Conservation (phyloP, 2,797 vertebrate genomes). For the Balearica regulorum region DNA sequence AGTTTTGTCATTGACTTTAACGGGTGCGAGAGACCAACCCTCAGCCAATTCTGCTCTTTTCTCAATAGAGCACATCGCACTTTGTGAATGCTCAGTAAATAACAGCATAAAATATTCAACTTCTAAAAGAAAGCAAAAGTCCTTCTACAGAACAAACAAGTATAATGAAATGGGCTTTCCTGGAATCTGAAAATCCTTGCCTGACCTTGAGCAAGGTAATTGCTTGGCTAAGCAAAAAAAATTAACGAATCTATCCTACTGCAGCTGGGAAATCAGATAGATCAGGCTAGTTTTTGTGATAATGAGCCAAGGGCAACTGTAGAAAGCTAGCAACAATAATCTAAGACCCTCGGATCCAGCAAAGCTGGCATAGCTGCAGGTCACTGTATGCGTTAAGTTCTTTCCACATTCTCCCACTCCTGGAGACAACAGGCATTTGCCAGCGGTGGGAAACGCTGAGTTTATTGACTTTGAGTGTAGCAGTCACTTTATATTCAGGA, state of each 20-base stretch:
- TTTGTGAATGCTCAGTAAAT: neutral
- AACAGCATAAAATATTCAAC: constrained; percentile 1
- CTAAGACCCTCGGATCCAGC: neutral
- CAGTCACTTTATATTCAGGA: neutral
- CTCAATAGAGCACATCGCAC: neutral
- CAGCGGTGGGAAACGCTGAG: neutral
- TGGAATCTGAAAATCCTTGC: constrained; percentile 5
- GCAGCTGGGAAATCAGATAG: neutral
- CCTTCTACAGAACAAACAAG: constrained; percentile 10
- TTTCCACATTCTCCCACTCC: neutral
- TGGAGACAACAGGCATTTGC: neutral
- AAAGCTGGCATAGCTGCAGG: neutral
- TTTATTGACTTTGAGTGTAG: neutral
- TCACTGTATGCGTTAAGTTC: neutral
- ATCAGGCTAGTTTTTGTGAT: neutral
- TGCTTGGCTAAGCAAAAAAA: constrained; percentile 17
- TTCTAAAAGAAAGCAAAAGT: constrained; percentile 5
- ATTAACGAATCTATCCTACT: neutral
- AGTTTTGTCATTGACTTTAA: neutral
- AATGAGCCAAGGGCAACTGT: neutral
- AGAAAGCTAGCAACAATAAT: neutral
- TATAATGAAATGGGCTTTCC: neutral
- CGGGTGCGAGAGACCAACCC: neutral
- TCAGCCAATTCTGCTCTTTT: neutral
- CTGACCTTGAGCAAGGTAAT: neutral